Evolutionary conservation across 2,113 vertebrate species (phyloP).

Genomic region (Anthoscopus minutus): DNA sequence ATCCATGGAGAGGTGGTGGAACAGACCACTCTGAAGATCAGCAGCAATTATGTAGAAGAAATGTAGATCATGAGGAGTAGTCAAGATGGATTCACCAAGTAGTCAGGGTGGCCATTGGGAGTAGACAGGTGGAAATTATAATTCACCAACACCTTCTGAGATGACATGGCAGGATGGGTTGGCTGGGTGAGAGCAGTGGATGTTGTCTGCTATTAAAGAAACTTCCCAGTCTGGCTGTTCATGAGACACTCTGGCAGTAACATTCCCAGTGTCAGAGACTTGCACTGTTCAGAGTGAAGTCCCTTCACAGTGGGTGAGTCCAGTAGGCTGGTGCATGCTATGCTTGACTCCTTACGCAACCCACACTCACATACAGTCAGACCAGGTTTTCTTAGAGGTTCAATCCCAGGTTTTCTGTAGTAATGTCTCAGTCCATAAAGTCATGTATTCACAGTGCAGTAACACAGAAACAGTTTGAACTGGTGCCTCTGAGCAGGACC

Average conservation of each 20-base stretch:
- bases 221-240: background rate
- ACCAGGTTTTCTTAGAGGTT: background rate
- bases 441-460: background rate
- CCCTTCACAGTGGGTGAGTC: background rate
- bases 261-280: background rate
- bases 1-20: background rate
- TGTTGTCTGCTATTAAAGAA: background rate
- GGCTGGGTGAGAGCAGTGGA: background rate
- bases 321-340: background rate
- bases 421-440: background rate
- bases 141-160: background rate
- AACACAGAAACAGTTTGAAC: background rate
- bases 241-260: background rate
- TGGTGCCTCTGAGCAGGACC: background rate
- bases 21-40: background rate
- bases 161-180: background rate
- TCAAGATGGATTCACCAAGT: background rate
- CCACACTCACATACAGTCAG: background rate
- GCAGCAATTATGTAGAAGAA: background rate
- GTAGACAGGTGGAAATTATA: background rate
- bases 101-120: background rate
- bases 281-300: background rate
- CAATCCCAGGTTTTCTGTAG: background rate
- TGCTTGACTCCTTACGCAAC: background rate
- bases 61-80: background rate